phyloP scores from a whole-genome alignment of 2,888 invertebrate species.

The Drosophila robusta region DNA sequence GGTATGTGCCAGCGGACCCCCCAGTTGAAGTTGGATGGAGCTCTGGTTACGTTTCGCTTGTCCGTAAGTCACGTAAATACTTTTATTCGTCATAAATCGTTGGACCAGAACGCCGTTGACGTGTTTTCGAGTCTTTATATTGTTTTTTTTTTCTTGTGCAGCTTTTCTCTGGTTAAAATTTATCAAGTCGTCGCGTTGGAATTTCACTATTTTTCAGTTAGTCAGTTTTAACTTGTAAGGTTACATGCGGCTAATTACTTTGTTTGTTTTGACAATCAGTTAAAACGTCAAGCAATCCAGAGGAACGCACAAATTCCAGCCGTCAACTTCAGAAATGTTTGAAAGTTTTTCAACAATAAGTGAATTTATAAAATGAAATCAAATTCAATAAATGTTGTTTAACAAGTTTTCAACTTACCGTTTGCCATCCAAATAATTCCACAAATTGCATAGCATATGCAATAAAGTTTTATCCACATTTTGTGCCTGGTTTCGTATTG shows the following conservation, averaged over 20 bases:
- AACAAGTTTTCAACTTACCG: constrained; percentile 49
- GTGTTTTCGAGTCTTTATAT: constrained; percentile 48
- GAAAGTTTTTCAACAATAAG: neutral
- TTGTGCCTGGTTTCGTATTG: constrained; percentile 23
- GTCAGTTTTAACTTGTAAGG: constrained; percentile 47
- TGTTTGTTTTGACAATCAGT: constrained; percentile 67
- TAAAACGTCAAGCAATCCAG: constrained; percentile 13
- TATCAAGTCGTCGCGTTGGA: constrained; percentile 57
- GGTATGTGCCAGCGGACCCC: constrained; percentile 5
- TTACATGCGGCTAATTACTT: constrained; percentile 75
- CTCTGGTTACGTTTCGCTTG: constrained; percentile 43
- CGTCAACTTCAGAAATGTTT: constrained; percentile 6
- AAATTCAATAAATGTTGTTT: neutral
- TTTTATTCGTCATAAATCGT: constrained; percentile 78
- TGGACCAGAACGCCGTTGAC: constrained; percentile 80
- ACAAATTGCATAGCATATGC: constrained; percentile 44
- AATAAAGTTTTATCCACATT: constrained; percentile 64
- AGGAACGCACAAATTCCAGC: constrained; percentile 31
- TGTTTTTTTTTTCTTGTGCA: constrained; percentile 7
- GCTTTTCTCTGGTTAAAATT: constrained; percentile 52
- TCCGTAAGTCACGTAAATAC: constrained; percentile 74
- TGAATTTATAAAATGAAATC: constrained; percentile 1
- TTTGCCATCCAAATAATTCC: constrained; percentile 42
- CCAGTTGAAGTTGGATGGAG: constrained; percentile 19
- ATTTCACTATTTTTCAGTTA: constrained; percentile 71